phyloP scores from a whole-genome alignment of 2,797 vertebrate genomes.

The Gastrophryne carolinensis region DNA sequence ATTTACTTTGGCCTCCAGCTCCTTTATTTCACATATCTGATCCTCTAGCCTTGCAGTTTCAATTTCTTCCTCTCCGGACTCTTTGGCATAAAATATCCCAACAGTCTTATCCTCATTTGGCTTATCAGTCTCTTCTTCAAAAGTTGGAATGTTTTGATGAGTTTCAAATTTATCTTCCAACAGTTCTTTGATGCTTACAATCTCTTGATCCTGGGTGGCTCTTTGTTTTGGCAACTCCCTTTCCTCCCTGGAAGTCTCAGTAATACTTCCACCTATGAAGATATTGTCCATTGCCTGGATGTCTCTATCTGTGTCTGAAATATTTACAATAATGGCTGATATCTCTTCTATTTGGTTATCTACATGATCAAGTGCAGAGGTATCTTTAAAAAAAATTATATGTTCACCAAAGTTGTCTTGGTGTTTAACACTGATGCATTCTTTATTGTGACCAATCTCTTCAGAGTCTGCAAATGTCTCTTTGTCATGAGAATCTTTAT shows the following conservation, averaged over 20 bases:
- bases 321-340: not conserved
- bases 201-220: not conserved
- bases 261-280: not conserved
- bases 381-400: too few species aligned
- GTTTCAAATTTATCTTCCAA: not conserved
- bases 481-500: not conserved
- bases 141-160: not conserved
- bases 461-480: not conserved
- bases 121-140: not conserved
- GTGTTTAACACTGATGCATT: not conserved
- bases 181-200: not conserved
- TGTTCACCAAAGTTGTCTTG: not conserved
- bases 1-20: not conserved
- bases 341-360: not conserved
- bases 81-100: not conserved
- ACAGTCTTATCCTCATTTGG: not conserved
- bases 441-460: not conserved
- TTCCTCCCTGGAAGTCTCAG: not conserved
- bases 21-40: not conserved
- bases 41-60: not conserved
- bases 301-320: not conserved
- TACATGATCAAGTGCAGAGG: not conserved
- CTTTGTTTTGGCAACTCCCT: not conserved
- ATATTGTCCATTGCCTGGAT: not conserved
- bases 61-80: not conserved